phyloP scores from a whole-genome alignment of 2,888 invertebrate species.

The Bugula neritina region DNA sequence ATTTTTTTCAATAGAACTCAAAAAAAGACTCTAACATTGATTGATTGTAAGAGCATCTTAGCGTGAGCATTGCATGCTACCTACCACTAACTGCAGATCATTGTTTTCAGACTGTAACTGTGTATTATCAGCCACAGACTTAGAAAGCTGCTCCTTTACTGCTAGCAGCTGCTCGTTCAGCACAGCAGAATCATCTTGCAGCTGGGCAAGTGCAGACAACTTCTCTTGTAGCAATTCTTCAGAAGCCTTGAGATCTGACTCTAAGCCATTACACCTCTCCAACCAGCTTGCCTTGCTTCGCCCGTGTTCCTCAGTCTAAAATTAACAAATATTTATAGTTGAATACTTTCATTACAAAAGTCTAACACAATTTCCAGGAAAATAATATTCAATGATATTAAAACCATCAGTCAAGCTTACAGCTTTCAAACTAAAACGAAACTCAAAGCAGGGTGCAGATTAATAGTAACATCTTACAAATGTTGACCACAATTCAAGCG shows the following conservation, averaged over 20 bases:
- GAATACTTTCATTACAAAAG: too few relatives aligned
- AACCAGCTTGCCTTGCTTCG: neutral
- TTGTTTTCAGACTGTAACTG: neutral
- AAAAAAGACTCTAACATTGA: too few relatives aligned
- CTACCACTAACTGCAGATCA: conserved; percentile 1
- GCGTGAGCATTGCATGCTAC: neutral
- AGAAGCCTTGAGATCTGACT: neutral
- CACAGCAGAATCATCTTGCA: conserved; percentile 22
- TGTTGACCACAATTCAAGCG: too few relatives aligned
- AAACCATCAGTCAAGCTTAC: neutral
- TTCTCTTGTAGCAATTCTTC: conserved; percentile 24
- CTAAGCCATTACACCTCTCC: neutral
- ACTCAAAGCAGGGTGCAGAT: neutral
- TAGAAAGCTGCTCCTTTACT: neutral
- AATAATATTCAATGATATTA: neutral
- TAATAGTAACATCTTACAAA: too few relatives aligned
- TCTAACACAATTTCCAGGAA: neutral
- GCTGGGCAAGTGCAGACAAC: conserved; percentile 22
- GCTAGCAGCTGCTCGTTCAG: conserved; percentile 7
- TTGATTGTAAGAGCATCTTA: too few relatives aligned
- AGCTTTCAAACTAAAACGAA: neutral
- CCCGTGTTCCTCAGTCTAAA: neutral
- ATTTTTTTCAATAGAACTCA: too few relatives aligned
- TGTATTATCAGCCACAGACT: neutral
- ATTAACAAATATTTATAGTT: too few relatives aligned